Evolutionary conservation across 2,113 vertebrate genomes (phyloP).

Genomic region (Eurystomus gularis): DNA sequence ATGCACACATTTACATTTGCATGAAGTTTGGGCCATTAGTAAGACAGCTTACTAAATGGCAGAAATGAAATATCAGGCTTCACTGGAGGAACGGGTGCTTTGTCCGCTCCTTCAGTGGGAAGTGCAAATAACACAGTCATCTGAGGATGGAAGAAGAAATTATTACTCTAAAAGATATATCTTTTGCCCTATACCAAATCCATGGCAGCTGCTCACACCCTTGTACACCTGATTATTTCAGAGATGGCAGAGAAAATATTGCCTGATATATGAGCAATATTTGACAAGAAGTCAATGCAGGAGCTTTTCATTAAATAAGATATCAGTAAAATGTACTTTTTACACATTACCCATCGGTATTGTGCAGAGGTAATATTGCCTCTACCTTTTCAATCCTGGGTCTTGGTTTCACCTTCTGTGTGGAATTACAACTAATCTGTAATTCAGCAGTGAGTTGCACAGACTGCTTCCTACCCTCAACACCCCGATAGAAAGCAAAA

Average conservation of each 20-base stretch:
- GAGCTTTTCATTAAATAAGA: constrained; percentile 18
- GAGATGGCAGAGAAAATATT: not conserved
- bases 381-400: not conserved
- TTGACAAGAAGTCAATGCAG: constrained; percentile 2
- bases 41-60: not conserved
- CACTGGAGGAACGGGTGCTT: not conserved
- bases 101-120: not conserved
- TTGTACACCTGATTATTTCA: not conserved
- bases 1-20: not conserved
- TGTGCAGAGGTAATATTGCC: not conserved
- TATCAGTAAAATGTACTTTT: not conserved
- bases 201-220: not conserved
- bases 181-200: not conserved
- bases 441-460: not conserved
- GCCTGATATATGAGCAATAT: no score
- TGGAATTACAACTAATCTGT: not conserved
- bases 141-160: not conserved
- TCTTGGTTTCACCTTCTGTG: not conserved
- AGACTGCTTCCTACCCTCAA: not conserved
- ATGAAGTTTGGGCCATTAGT: not conserved
- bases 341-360: not conserved
- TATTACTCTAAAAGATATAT: not conserved
- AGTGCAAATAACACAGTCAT: not conserved
- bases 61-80: not conserved
- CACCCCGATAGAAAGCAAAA: not conserved